Base-by-base conservation (phyloP, 2,888 invertebrate genomes). In the Venustoraphidia nigricollis region DNA sequence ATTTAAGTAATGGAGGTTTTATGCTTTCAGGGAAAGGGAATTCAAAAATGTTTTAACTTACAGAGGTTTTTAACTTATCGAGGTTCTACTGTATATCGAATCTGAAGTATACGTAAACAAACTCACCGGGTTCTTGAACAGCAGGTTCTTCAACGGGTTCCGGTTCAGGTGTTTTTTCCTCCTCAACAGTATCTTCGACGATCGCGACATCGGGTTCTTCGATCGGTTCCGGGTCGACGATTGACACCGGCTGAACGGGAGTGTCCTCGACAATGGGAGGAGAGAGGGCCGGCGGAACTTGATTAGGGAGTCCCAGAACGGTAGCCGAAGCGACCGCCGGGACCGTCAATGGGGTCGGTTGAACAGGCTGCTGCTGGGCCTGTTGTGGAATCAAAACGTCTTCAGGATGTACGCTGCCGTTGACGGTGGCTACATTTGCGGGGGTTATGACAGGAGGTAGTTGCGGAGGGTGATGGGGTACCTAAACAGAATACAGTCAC, bases 381-480 rank as follows among this genome's bases (percentile, higher is more conserved):
- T 51, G 47, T 46, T 27, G 27, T 27, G 17, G 34, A 14, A 45
- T 45, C 42, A 65, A 57, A 38, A 67, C 68, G 38, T 69, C 68
- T 36, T 56, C 56, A 8, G 66, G 67, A 55, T 67, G 67, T 41
- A 66, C 61, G 36, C 62, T 57, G 35, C 69, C 69, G 52, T 69
- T 69, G 46, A 67, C 63, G 41, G 64, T 59, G 10, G 64, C 60
- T 38, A 62, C 59, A 5, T 62, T 57, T 45, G 60, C 63, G 8
- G 61, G 57, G 3, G 60, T 55, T 47, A 63, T 47, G n/a, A 62
- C 62, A 41, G 63, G 59, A 9, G 58, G 57, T 14, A 60, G 60
- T 48, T 64, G 65, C 34, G 65, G 65, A 14, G 36, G 48, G 11
- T 45, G 54, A 8, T 62, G 62, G n/a, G 57, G 58, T 48, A 65